phyloP scores from a whole-genome alignment of 2,113 vertebrate genomes.

The Elephas maximus region DNA sequence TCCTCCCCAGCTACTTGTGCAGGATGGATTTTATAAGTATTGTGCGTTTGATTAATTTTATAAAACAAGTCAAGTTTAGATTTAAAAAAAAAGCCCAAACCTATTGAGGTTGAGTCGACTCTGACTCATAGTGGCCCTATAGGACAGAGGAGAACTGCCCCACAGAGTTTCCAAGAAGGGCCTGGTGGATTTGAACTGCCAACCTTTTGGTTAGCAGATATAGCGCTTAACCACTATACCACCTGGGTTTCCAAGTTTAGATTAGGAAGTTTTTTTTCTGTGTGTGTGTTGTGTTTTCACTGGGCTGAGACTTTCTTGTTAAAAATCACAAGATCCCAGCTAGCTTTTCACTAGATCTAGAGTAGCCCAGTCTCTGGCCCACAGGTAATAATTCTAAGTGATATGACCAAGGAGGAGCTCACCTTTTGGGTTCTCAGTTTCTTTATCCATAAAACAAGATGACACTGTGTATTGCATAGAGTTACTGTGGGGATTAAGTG shows the following conservation, averaged over 20 bases:
- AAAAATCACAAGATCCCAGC: background rate
- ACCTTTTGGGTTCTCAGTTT: background rate
- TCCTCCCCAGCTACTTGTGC: background rate
- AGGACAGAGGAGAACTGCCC: no score
- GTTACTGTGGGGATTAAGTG: background rate
- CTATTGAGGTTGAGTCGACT: no score
- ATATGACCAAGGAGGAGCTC: background rate
- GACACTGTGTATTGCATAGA: background rate
- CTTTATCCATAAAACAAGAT: background rate
- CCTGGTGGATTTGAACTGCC: no score
- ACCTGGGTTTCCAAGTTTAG: background rate
- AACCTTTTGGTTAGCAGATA: no score
- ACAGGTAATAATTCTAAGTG: background rate
- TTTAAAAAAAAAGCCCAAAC: background rate
- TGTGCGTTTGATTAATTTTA: background rate
- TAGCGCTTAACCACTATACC: no score
- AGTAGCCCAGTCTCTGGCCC: background rate
- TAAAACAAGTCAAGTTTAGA: slow-evolving; percentile 16
- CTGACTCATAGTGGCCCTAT: no score
- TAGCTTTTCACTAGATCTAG: background rate
- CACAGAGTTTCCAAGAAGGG: no score
- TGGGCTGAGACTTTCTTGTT: slow-evolving; percentile 22
- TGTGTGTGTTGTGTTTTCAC: background rate
- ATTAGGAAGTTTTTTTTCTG: background rate
- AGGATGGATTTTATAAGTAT: background rate